Base-by-base conservation (phyloP, 2,888 invertebrate genomes). In the Microdon myrmicae region DNA sequence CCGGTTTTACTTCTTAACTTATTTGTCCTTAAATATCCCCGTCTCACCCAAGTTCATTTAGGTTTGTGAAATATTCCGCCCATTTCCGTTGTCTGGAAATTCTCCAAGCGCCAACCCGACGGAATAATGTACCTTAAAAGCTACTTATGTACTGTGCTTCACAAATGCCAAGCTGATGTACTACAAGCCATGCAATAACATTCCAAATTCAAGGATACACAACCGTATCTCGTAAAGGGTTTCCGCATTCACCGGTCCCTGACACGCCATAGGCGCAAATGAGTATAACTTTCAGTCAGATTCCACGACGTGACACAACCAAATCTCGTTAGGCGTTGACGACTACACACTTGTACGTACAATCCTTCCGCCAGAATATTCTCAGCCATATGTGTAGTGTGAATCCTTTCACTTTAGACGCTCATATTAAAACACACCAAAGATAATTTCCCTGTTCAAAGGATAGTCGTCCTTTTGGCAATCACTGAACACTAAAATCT, bases 401-500 rank as follows among this genome's bases (percentile, higher is more conserved):
- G 58, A n/a, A n/a, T n/a, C n/a, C n/a, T 58, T 64, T 53, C 26
- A 32, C 51, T 47, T 37, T n/a, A 22, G 35, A 38, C 31, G 34
- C 23, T 32, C 37, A 41, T 47, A 51, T 64, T 51, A 37, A 51
- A 64, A 64, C 64, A 58, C 23, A 25, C 51, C 58, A 26, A 53
- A 32, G 51, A 64, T 64, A 53, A 58, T 64, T 64, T 64, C 58
- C 64, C 47, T 53, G n/a, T 58, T 43, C 37, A 58, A 35, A 51
- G 48, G 41, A 25, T 43, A n/a, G n/a, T 31, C 43, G 20, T 38
- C 39, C 20, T 44, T 51, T 51, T 64, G 56, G 53, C 58, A 43
- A 56, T 58, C 56, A 58, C 37, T 47, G 56, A 43, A 58, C 64
- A 64, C 58, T 64, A 64, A 58, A 58, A 64, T 64, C 58, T 43